A percentile compares a stretch with the other conserved stretches of the same genome.
These are phyloP conservation scores for Bedellia somnulentella DNA, from an alignment of 2,888 invertebrate genomes.

Conservation along the genomic window DNA sequence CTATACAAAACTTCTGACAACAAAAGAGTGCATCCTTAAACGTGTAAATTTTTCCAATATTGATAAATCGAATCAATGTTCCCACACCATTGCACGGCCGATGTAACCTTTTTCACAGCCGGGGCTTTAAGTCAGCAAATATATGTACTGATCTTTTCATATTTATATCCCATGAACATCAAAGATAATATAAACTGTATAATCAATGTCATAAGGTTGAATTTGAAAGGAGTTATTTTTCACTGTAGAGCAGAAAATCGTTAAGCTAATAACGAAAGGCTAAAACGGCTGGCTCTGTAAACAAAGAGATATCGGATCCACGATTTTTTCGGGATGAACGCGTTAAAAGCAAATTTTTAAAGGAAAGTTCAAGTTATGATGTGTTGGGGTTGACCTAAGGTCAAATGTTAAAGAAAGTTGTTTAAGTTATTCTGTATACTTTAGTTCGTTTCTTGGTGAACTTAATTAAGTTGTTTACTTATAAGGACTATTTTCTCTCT, in stretches of 20 bases:
- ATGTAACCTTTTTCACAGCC: conserved; percentile 28
- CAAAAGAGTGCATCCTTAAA: conserved; percentile 7
- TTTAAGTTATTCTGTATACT: too few species aligned
- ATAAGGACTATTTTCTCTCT: too few species aligned
- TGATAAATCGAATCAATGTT: conserved; percentile 37
- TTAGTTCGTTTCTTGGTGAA: too few species aligned
- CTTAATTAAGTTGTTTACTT: too few species aligned
- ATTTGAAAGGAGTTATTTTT: neutral
- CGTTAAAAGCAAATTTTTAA: conserved; percentile 25
- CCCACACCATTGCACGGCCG: conserved; percentile 24
- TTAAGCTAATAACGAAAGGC: conserved; percentile 23
- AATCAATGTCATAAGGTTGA: neutral
- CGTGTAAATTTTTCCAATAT: conserved; percentile 29
- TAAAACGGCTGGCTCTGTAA: conserved; percentile 17
- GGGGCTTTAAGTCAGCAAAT: conserved; percentile 24
- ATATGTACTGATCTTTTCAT: conserved; percentile 28
- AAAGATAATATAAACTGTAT: too few species aligned
- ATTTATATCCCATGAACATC: conserved; percentile 17
- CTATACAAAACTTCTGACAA: neutral
- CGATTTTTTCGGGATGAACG: conserved; percentile 26
- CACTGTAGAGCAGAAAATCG: conserved; percentile 24
- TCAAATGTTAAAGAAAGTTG: too few species aligned
- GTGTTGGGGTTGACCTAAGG: conserved; percentile 28
- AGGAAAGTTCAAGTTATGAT: conserved; percentile 14
- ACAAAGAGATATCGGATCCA: conserved; percentile 37